phyloP scores from a whole-genome alignment of 2,113 vertebrate species.

The Nothobranchius kuhntae region DNA sequence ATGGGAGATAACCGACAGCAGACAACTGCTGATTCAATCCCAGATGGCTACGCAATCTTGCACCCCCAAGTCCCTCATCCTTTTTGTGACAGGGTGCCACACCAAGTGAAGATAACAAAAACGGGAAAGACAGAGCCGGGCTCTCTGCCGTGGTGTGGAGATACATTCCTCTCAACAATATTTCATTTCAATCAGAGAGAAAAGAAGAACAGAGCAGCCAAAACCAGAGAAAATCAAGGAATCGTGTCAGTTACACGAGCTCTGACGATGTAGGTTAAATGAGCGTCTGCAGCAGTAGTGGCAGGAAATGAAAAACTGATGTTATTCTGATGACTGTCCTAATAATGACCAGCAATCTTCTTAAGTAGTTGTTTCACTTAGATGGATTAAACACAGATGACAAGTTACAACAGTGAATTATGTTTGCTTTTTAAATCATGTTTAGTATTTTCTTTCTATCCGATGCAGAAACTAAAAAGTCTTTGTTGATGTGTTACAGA shows the following conservation, averaged over 20 bases:
- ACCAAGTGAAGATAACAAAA: constrained; percentile 24
- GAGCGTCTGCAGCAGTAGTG: no score
- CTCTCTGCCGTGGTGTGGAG: constrained; percentile 12
- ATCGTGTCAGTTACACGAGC: not conserved
- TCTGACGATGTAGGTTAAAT: not conserved
- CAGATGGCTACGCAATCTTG: constrained; percentile 51
- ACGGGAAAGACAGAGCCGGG: constrained; percentile 4
- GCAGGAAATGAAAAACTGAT: no score
- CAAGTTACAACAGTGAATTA: no score
- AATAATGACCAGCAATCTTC: no score
- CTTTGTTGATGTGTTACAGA: no score
- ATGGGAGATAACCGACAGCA: constrained; percentile 65
- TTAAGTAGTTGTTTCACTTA: no score
- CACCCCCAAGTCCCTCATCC: constrained; percentile 29
- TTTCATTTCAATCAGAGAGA: constrained; percentile 35
- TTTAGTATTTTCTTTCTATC: no score
- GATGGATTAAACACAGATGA: no score
- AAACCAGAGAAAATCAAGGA: not conserved
- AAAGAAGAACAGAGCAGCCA: constrained; percentile 11
- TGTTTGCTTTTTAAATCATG: no score
- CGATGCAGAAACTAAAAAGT: no score
- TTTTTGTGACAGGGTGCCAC: constrained; percentile 38
- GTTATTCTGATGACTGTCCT: no score
- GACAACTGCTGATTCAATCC: constrained; percentile 59
- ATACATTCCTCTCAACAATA: constrained; percentile 19